Percentiles rank a stretch among this genome's conserved stretches.
These are phyloP conservation scores for Rissa tridactyla DNA, from an alignment of 2,113 vertebrate genomes.

Conservation along the genomic window DNA sequence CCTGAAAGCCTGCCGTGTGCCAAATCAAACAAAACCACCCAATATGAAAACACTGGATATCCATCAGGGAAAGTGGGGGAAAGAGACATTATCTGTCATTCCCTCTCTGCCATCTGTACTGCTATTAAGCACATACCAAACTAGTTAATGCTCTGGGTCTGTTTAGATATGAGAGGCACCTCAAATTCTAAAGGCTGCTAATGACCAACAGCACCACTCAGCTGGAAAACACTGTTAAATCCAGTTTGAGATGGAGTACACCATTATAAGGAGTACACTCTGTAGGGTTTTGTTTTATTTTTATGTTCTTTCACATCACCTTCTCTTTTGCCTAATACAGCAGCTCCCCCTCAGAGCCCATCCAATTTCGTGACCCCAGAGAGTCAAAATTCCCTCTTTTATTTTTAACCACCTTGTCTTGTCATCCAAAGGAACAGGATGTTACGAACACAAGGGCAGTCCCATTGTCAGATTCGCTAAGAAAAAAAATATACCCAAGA, in stretches of 20 bases:
- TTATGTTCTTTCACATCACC: not conserved
- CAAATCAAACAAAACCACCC: slow-evolving; percentile 9
- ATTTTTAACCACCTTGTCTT: not conserved
- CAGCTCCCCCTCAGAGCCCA: not conserved
- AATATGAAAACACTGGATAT: not conserved
- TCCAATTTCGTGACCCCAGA: not conserved
- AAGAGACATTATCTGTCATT: not conserved
- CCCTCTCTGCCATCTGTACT: not conserved
- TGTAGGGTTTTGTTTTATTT: not conserved
- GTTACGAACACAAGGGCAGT: not conserved
- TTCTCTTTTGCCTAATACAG: not conserved
- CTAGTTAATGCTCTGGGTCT: not conserved
- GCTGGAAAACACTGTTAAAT: not conserved
- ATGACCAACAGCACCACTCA: not conserved
- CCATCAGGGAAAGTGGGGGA: not conserved
- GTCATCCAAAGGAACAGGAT: not conserved
- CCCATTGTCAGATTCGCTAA: not conserved
- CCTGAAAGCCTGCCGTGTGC: not conserved
- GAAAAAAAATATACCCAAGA: not conserved
- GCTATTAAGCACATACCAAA: not conserved
- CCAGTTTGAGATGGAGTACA: not conserved
- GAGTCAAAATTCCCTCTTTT: not conserved
- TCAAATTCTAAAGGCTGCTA: not conserved
- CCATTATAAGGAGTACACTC: not conserved
- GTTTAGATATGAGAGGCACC: not conserved